phyloP scores from a whole-genome alignment of 2,888 invertebrate species.

The Drosophila birchii region DNA sequence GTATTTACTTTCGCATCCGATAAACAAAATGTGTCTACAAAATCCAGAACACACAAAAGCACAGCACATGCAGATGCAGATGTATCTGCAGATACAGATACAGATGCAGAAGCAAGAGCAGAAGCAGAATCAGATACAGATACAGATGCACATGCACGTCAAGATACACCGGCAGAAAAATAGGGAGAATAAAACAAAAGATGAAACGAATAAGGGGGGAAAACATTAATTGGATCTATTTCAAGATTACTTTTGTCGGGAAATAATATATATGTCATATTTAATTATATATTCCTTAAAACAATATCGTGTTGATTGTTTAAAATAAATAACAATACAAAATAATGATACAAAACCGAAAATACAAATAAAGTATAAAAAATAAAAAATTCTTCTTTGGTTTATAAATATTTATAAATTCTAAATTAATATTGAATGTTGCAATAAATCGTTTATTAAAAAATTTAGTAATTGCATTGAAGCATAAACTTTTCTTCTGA shows the following conservation, averaged over 20 bases:
- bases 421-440: too few species aligned
- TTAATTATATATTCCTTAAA: too few species aligned
- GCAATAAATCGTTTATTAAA: too few species aligned
- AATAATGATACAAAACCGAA: not conserved
- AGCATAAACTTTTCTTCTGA: too few species aligned
- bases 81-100: not conserved
- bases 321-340: not conserved
- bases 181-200: not conserved
- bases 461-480: too few species aligned
- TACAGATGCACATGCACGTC: not conserved
- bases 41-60: slow-evolving; percentile 17
- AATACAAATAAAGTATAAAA: not conserved
- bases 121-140: too few species aligned
- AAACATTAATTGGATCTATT: not conserved
- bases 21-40: slow-evolving; percentile 37
- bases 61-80: slow-evolving; percentile 6
- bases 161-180: not conserved
- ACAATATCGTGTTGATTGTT: too few species aligned
- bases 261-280: too few species aligned
- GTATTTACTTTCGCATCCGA: slow-evolving; percentile 37
- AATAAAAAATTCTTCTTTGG: not conserved
- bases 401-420: too few species aligned
- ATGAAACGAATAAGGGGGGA: not conserved
- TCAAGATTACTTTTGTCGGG: not conserved
- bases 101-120: not conserved